Evolutionary conservation across 2,797 vertebrate species (phyloP), one percentile per base, ranked within the genome.

Genomic region (Scomberomorus guttatus): DNA sequence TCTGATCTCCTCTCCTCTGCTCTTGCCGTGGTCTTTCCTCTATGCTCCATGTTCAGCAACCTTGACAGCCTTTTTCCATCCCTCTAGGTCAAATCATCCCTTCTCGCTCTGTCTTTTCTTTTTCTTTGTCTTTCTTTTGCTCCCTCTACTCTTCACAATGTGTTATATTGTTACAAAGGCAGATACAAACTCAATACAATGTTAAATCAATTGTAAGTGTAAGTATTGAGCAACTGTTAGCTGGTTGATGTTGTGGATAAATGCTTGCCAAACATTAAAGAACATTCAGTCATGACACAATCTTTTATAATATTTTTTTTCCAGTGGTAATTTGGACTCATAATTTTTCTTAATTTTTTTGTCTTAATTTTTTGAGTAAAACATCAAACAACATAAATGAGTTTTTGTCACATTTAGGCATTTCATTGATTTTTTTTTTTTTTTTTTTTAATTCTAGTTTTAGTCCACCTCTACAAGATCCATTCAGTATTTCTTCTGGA

Each of bases 31-130:
- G 64, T 85, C 83, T 82, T 80, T 82, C 60, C 63, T 87, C 78
- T 79, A 75, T 79, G 60, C 82, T 85, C 75, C 79, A 54, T 89
- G 85, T 87, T 87, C 83, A 82, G 84, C 80, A 89, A 86, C 86
- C 81, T 85, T 90, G 85, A 86, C 78, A 74, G 87, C 67, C 76
- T 84, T 81, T 87, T 77, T 75, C 64, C 77, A 68, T 86, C 75
- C 81, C 85, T 87, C 74, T 61, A 83, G 82, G 78, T 84, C 79
- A 90, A 89, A 86, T 60, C 62, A 27, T 76, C 78, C 72, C 75
- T n/a, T 1, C 56, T 88, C 39, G 3, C 55, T 72, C 75, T 61
- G n/a, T 62, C 37, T n/a, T n/a, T 37, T 18, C 32, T 34, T 22
- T 52, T 52, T 6, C 14, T 10, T 12, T 13, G n/a, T 52, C 10